Base-by-base conservation (phyloP, 2,113 vertebrate species). In the Coptodon rendalli region DNA sequence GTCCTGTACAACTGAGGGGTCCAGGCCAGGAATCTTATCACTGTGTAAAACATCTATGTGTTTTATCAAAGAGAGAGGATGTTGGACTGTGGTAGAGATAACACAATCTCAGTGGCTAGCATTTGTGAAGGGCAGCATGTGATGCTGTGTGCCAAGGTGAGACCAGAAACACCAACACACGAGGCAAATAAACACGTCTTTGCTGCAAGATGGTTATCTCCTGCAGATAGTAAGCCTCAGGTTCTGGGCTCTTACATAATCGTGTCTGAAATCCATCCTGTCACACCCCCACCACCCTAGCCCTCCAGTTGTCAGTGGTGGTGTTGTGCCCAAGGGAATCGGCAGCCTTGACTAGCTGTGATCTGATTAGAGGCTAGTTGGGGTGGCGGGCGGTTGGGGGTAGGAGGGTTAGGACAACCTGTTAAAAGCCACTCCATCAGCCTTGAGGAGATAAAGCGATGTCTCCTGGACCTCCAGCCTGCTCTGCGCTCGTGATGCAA, bases 371-470 rank as follows among this genome's bases (percentile, higher is more conserved):
- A 96, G 93, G 95, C 93, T 94, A 13, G 66, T 50, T 83, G 31
- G 19, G 43, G 57, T 94, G 94, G 90, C 91, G 82, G 76, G 78
- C 91, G 91, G 89, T 93, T 92, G 92, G 59, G 54, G 66, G 38
- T 14, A 36, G 53, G 50, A 83, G 93, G 95, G 94, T 95, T 94
- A 95, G 95, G 95, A 95, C 93, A 93, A 92, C 88, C 94, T 97
- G 97, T 97, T 96, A 97, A 95, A 95, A 84, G 59, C 94, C 92
- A 92, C 92, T 91, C 92, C 80, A 14, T 92, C 96, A 97, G 93
- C 97, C 97, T 97, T 97, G 97, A 96, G 92, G 90, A 63, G 93
- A 96, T 97, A 89, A 96, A 97, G 95, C 91, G 94, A 96, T 96
- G 96, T 95, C 93, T 96, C 91, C 9, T 91, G 96, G 94, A 95